phyloP scores from a whole-genome alignment of 2,113 vertebrate genomes.

The Tyto alba region DNA sequence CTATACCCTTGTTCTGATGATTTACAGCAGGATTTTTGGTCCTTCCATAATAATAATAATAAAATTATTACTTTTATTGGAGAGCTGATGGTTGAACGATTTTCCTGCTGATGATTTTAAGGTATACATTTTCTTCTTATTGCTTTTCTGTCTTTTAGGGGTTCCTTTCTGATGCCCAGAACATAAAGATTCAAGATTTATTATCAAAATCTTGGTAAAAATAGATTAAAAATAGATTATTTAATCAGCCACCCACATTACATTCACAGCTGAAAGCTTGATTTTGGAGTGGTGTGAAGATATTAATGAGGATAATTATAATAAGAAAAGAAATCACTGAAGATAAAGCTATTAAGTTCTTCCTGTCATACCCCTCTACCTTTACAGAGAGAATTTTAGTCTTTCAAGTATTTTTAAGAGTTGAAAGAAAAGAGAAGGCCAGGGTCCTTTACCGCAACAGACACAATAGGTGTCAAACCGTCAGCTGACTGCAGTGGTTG shows the following conservation, averaged over 20 bases:
- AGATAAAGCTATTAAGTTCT: background rate
- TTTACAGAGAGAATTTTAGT: background rate
- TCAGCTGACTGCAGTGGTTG: fast-evolving
- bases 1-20: background rate
- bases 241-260: background rate
- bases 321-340: background rate
- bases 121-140: background rate
- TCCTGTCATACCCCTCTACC: background rate
- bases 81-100: background rate
- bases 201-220: background rate
- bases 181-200: background rate
- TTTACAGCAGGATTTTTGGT: background rate
- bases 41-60: background rate
- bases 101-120: background rate
- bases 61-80: background rate
- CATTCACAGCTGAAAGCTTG: background rate
- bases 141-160: background rate
- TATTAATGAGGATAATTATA: background rate
- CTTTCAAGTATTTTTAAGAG: background rate
- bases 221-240: background rate
- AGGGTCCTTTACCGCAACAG: background rate
- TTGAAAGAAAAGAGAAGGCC: background rate
- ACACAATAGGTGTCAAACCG: background rate
- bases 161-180: background rate
- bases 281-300: background rate